A percentile compares a stretch with the other conserved stretches of the same genome.
Evolutionary conservation across 2,797 vertebrate species (phyloP).

Genomic region (Ceryle rudis): DNA sequence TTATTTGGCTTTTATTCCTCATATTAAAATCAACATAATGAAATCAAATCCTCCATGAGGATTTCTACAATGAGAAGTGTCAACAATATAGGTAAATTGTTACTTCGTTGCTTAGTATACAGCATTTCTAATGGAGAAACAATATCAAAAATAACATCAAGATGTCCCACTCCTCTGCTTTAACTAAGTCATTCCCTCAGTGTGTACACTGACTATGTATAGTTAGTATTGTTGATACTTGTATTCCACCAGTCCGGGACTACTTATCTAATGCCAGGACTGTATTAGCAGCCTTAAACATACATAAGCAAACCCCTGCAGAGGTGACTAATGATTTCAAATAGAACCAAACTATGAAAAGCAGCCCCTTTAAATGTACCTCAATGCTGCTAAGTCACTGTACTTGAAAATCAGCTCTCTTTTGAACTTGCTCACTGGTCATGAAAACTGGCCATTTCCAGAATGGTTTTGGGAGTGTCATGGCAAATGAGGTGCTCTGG

Average conservation of each 20-base stretch:
- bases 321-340: neutral
- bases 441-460: neutral
- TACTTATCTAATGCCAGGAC: neutral
- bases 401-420: neutral
- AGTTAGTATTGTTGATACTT: neutral
- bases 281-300: neutral
- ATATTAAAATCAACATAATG: neutral
- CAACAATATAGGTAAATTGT: neutral
- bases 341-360: neutral
- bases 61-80: neutral
- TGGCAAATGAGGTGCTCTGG: neutral
- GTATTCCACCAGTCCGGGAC: neutral
- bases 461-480: neutral
- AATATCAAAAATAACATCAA: neutral
- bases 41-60: neutral
- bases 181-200: neutral
- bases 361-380: neutral
- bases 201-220: neutral
- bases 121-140: neutral
- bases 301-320: neutral
- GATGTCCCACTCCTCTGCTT: neutral
- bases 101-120: neutral
- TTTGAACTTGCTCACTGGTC: neutral
- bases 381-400: neutral
- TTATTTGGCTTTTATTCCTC: neutral